phyloP scores from a whole-genome alignment of 2,888 invertebrate genomes.

The Homarus gammarus region DNA sequence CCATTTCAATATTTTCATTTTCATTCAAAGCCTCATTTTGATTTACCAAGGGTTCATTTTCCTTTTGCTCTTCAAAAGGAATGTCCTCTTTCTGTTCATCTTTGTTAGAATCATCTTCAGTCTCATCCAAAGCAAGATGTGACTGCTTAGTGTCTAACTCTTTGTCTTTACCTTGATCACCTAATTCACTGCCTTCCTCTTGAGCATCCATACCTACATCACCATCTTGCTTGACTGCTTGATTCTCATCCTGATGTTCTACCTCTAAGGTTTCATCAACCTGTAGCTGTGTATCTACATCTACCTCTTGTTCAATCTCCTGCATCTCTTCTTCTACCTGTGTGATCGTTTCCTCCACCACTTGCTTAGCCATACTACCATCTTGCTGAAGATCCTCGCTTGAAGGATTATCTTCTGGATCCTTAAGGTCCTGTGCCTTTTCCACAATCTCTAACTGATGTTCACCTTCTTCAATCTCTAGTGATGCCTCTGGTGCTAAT shows the following conservation, averaged over 20 bases:
- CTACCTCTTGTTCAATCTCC: not conserved
- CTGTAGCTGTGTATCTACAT: not conserved
- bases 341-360: conserved; percentile 18
- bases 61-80: not conserved
- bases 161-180: not conserved
- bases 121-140: not conserved
- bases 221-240: not conserved
- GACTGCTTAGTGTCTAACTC: not conserved
- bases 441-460: not conserved
- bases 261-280: not conserved
- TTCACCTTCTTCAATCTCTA: not conserved
- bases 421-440: not conserved
- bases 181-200: not conserved
- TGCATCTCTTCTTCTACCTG: not conserved
- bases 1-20: not conserved
- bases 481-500: not conserved
- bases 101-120: not conserved
- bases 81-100: not conserved
- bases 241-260: not conserved
- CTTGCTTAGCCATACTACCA: conserved; percentile 12
- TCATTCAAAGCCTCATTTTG: not conserved
- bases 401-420: not conserved
- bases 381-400: not conserved
- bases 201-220: not conserved
- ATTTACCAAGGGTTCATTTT: not conserved